These are phyloP conservation scores for Platichthys stellatus DNA, from an alignment of 2,113 vertebrate species.

Conservation along the genomic window DNA sequence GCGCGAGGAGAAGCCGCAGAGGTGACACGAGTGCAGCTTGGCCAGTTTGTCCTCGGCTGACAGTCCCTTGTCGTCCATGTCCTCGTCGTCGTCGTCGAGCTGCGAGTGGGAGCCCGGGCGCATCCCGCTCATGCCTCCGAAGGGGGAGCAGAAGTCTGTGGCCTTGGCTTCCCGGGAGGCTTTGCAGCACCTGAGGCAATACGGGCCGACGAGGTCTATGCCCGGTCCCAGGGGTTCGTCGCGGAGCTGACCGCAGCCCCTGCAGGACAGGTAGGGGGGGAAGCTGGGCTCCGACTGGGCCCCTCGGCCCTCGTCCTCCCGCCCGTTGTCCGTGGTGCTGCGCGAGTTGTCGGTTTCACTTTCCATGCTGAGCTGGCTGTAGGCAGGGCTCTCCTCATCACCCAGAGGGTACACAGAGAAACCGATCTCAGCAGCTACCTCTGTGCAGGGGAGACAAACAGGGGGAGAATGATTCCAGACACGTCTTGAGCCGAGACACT, in stretches of 20 bases:
- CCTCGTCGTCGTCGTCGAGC: conserved; percentile 32
- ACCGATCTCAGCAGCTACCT: conserved; percentile 89
- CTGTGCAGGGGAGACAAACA: conserved; percentile 72
- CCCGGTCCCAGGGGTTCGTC: conserved; percentile 80
- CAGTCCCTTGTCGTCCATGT: conserved; percentile 72
- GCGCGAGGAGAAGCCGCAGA: conserved; percentile 95
- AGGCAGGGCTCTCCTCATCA: conserved; percentile 89
- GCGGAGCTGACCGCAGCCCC: conserved; percentile 87
- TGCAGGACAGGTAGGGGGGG: conserved; percentile 85
- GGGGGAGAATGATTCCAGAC: neutral
- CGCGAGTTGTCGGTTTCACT: conserved; percentile 87
- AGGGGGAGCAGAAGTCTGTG: conserved; percentile 69
- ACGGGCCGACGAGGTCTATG: conserved; percentile 76
- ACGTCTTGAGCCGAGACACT: neutral
- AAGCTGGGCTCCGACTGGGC: conserved; percentile 72
- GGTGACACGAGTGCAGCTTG: conserved; percentile 90
- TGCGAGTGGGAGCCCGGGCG: conserved; percentile 51
- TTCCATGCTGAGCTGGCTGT: conserved; percentile 89
- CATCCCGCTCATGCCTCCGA: conserved; percentile 61
- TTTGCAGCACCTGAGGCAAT: conserved; percentile 84
- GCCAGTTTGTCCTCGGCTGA: conserved; percentile 69
- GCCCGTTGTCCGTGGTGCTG: conserved; percentile 73
- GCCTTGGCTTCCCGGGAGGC: conserved; percentile 69
- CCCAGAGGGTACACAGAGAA: conserved; percentile 89
- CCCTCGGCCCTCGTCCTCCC: conserved; percentile 66